Base-by-base conservation (phyloP, 2,888 invertebrate genomes). In the Invenusta paracnida region DNA sequence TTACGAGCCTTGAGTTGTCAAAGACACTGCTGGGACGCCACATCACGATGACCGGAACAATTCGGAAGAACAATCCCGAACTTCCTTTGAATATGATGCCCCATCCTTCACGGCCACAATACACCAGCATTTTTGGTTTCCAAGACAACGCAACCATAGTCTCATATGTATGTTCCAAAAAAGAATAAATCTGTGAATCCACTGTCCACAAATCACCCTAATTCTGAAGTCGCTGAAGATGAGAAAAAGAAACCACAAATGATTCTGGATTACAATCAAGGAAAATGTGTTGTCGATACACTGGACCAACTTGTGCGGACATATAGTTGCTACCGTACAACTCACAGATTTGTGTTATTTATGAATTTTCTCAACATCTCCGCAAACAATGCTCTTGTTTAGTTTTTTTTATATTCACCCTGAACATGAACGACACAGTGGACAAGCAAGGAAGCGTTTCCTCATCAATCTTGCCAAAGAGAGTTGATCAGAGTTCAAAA, bases 81-180 rank as follows among this genome's bases (percentile, higher is more conserved):
- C 31, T 82, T 29, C 82, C 31, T 23, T 82, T 30, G 31, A 29
- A 1, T 2, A 30, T 30, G 82, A 82, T 82, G 82, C 82, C 82
- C 31, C 29, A 30, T 30, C 30, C 82, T 82, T 30, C 82, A 2
- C 29, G 82, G 2, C 30, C 29, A 82, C 82, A 82, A 82, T 82
- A 82, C 29, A 25, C 82, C 2, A 82, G 82, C n/a, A 30, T 29
- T 13, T 27, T 82, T 30, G 82, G 82, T 29, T 82, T 82, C 31
- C 29, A 82, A 82, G n/a, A 82, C 2, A 82, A 82, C n/a, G 82
- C 17, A 82, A 82, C 82, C 73, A 73, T 82, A 25, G 82, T 82
- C 82, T 82, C 82, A 29, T 82, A 82, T 30, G 82, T 82, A 13
- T n/a, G n/a, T n/a, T n/a, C n/a, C 82, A 11, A 30, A 82, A 82